phyloP scores from a whole-genome alignment of 2,797 vertebrate genomes.

The Geotrypetes seraphini region DNA sequence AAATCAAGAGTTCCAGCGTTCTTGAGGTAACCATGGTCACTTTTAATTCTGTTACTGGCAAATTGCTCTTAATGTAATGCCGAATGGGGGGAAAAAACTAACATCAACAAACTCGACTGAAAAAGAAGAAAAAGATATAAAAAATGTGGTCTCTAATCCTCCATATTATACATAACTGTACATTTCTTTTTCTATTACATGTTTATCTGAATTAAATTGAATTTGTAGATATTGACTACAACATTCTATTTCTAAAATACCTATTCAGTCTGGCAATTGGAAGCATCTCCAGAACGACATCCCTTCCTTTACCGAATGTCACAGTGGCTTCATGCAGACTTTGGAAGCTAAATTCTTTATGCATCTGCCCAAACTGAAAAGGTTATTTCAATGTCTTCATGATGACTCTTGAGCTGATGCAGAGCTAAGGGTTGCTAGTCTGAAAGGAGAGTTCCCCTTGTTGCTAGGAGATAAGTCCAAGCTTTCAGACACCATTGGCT shows the following conservation, averaged over 20 bases:
- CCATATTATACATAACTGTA: constrained; percentile 2
- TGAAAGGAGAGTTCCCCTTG: constrained; percentile 63
- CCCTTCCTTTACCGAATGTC: constrained; percentile 27
- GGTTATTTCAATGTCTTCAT: constrained; percentile 48
- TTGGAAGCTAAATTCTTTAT: constrained; percentile 35
- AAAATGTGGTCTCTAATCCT: constrained; percentile 12
- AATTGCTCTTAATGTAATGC: constrained; percentile 14
- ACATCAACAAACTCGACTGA: too few species aligned
- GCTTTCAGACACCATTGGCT: constrained; percentile 69
- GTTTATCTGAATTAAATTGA: neutral
- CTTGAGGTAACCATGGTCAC: constrained; percentile 33
- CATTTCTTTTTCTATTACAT: constrained; percentile 3
- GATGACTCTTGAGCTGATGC: constrained; percentile 54
- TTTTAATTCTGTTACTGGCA: constrained; percentile 19
- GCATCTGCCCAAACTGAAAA: constrained; percentile 52
- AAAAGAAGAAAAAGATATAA: neutral
- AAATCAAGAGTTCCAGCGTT: constrained; percentile 23
- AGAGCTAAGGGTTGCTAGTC: constrained; percentile 51
- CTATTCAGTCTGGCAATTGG: constrained; percentile 18
- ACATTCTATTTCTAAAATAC: constrained; percentile 10
- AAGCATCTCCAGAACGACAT: constrained; percentile 22
- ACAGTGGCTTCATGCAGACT: constrained; percentile 18
- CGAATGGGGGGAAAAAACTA: too few species aligned
- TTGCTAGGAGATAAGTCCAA: constrained; percentile 89
- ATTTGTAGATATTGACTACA: constrained; percentile 6